Base-by-base conservation (phyloP, 2,888 invertebrate species). In the Tenthredo amoena region DNA sequence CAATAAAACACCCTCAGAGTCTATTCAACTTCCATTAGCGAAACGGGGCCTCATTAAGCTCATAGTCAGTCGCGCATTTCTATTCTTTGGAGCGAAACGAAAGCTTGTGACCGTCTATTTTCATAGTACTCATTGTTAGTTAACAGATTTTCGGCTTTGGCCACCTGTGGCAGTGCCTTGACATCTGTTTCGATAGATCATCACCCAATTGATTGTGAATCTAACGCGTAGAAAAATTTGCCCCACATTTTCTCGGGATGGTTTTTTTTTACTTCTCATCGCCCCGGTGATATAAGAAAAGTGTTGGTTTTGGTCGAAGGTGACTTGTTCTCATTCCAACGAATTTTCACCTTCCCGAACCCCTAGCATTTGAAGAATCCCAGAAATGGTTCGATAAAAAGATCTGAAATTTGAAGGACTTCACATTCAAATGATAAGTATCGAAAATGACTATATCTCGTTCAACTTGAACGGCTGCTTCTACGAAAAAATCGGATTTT, bases 11-110 rank as follows among this genome's bases (percentile, higher is more conserved):
- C 58, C 40, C 81, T 37, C 40, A 40, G 21, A 81, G 81, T 81
- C 58, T 81, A 62, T 81, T 81, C 81, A 62, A 81, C 58, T 81
- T 79, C 62, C 62, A 81, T 81, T 62, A 81, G 81, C 68, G 31
- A 34, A 81, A 62, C 62, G 81, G 40, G 81, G 81, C 26, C 81
- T 81, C 81, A 50, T 81, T 81, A 81, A 62, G 81, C 62, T 40
- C 40, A 9, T 81, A 62, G 21, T 81, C 58, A 58, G 21, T 62
- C 40, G 40, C 62, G 81, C 37, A 81, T 81, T 81, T 62, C 37
- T 81, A 21, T 34, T 37, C 81, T 37, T 40, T 81, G 40, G 81
- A 79, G n/a, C 21, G 58, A 40, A 62, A 81, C 31, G 62, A 81
- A 79, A 58, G 58, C 55, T 34, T 18, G 37, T 15, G 10, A 81